These are phyloP conservation scores for Acleris cristana DNA, from an alignment of 2,888 invertebrate genomes.

Conservation along the genomic window DNA sequence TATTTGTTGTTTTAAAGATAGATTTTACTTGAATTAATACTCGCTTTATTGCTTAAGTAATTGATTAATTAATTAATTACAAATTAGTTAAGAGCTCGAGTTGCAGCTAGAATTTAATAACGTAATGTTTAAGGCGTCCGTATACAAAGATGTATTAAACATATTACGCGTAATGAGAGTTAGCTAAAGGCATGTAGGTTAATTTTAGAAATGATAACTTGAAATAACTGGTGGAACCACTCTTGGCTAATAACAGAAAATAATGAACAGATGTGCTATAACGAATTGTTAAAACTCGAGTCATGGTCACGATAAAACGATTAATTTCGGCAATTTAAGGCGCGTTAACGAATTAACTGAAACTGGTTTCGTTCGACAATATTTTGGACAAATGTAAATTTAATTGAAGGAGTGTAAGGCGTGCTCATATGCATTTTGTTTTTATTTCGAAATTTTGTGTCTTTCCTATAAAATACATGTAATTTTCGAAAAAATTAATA, in stretches of 20 bases:
- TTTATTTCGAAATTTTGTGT: no score
- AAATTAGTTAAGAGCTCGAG: constrained; percentile 3
- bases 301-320: neutral
- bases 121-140: neutral
- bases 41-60: neutral
- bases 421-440: no score
- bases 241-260: no score
- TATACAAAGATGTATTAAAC: neutral
- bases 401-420: no score
- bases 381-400: no score
- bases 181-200: neutral
- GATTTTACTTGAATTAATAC: no score
- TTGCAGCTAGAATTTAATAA: constrained; percentile 15
- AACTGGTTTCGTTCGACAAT: neutral
- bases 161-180: neutral
- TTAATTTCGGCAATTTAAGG: neutral
- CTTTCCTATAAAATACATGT: no score
- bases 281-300: neutral
- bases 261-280: constrained; percentile 6
- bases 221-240: constrained; percentile 5
- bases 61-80: constrained; percentile 1
- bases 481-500: no score
- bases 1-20: no score
- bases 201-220: constrained; percentile 1
- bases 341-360: neutral